Percentiles rank a stretch among this genome's conserved stretches.
Conservation (phyloP, 1,140 invertebrate genomes). For the Luehdorfia chinensis region DNA sequence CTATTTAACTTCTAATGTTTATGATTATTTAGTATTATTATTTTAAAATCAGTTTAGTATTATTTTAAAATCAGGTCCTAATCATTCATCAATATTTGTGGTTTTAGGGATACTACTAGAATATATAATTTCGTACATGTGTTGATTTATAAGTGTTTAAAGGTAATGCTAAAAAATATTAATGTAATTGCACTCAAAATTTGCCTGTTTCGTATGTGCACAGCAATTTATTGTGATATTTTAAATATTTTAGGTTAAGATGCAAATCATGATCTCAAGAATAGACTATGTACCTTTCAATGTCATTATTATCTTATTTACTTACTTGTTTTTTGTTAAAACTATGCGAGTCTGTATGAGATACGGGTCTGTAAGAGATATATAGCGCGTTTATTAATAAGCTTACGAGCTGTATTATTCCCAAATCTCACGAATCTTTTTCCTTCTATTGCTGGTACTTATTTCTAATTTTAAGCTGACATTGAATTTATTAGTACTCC, state of each 20-base stretch:
- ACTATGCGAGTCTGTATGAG: constrained; percentile 45
- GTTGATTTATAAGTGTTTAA: constrained; percentile 57
- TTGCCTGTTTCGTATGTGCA: constrained; percentile 76
- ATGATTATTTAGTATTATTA: too few species aligned
- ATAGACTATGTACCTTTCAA: constrained; percentile 66
- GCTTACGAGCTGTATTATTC: too few species aligned
- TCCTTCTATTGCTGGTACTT: too few species aligned
- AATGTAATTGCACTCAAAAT: constrained; percentile 75
- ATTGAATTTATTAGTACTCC: too few species aligned
- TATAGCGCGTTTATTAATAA: too few species aligned
- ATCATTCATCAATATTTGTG: constrained; percentile 1
- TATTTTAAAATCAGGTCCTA: too few species aligned
- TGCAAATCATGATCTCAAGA: constrained; percentile 65
- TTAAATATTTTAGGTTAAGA: constrained; percentile 74
- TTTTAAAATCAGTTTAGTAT: too few species aligned
- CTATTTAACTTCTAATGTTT: neutral
- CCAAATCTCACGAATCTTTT: too few species aligned
- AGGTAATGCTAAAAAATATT: constrained; percentile 57
- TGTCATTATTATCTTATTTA: constrained; percentile 60
- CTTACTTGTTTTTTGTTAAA: constrained; percentile 42
- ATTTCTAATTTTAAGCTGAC: too few species aligned
- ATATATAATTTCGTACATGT: constrained; percentile 42
- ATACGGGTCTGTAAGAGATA: too few species aligned
- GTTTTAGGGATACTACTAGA: neutral
- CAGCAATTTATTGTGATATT: constrained; percentile 77